Base-by-base conservation (phyloP, 2,888 invertebrate genomes). In the Lasioglossum pauxillum region DNA sequence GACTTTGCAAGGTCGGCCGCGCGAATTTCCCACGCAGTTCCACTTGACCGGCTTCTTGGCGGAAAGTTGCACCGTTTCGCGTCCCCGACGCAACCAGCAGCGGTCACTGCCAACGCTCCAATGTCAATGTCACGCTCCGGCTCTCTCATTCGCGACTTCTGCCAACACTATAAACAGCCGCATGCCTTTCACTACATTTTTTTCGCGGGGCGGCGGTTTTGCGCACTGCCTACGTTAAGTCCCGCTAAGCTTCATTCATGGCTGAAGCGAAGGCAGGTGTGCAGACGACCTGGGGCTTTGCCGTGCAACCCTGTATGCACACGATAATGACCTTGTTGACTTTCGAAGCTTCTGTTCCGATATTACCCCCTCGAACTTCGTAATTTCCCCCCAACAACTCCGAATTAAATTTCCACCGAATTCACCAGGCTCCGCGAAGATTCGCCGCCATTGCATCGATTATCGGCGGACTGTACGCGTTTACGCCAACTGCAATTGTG, bases 191-290 rank as follows among this genome's bases (percentile, higher is more conserved):
- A 82, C 90, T 86, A 27, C 78, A 88, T 80, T 77, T 82, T 84
- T 84, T 75, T 84, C 2, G 8, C 19, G 31, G 8, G 10, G 2
- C 2, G 41, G 41, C 64, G 31, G 49, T 89, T 85, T 83, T 60
- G 82, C 87, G 74, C 77, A 76, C 74, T 80, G 84, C 82, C 77
- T 85, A 89, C 90, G 86, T 79, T 71, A 79, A 89, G 91, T 90
- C 82, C 90, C 91, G 91, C 84, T 88, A 75, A 78, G 78, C 77
- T 83, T 76, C 91, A 89, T 91, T 90, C 89, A 90, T 80, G 73
- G 76, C 23, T 35, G 38, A 46, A 75, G 49, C 27, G 14, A 76
- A 74, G 27, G 86, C 77, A 86, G 86, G 78, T 78, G 69, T 19
- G 38, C 35, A 69, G 38, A n/a, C 31, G n/a, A 74, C 73, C 19